phyloP scores from a whole-genome alignment of 2,797 vertebrate genomes.

The Eulemur coronatus region DNA sequence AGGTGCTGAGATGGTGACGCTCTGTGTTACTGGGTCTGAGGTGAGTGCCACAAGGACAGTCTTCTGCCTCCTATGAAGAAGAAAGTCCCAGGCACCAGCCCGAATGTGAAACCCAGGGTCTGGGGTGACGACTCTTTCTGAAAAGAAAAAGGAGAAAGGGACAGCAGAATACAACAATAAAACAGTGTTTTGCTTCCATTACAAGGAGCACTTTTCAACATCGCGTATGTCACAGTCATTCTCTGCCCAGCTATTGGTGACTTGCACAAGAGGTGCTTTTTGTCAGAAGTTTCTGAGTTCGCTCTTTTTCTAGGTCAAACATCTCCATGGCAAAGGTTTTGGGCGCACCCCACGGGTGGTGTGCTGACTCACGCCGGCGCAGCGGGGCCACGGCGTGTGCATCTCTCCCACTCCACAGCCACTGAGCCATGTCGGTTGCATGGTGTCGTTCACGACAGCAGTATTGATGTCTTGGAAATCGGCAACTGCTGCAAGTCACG shows the following conservation, averaged over 20 bases:
- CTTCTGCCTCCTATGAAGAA: background rate
- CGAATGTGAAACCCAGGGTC: background rate
- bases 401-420: accelerated
- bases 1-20: background rate
- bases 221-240: accelerated
- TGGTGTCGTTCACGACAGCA: accelerated
- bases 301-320: accelerated
- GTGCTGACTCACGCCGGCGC: accelerated
- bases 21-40: background rate
- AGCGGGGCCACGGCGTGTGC: accelerated
- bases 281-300: background rate
- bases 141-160: too few relatives aligned
- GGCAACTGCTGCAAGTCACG: accelerated
- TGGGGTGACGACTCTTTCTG: background rate
- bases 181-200: background rate
- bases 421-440: accelerated
- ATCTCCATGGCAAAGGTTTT: background rate
- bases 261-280: background rate
- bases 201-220: accelerated
- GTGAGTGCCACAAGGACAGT: too few relatives aligned
- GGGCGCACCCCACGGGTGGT: accelerated
- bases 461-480: background rate
- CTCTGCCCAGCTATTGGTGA: background rate
- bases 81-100: background rate
- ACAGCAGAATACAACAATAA: background rate